A percentile compares a stretch with the other conserved stretches of the same genome.
These are phyloP conservation scores for Spodoptera litura DNA, from an alignment of 1,140 invertebrate species.

Conservation along the genomic window DNA sequence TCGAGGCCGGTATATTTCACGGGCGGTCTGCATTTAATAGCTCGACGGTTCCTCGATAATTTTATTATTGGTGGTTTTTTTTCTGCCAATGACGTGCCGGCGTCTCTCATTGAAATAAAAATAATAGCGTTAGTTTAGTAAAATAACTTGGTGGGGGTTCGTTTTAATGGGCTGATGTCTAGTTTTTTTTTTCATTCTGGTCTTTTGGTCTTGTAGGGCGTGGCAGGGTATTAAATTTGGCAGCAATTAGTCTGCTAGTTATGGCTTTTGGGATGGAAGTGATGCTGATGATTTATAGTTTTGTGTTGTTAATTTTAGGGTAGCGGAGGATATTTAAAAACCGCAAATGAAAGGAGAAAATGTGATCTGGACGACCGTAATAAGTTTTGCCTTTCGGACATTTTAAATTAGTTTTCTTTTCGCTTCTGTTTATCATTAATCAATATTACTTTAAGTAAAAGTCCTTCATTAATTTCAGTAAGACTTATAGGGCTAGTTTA, in stretches of 20 bases:
- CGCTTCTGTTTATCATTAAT: no score
- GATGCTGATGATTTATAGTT: conserved; percentile 8
- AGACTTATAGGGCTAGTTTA: not conserved
- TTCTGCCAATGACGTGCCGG: conserved; percentile 69
- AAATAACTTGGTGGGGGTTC: conserved; percentile 53
- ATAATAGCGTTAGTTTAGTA: conserved; percentile 67
- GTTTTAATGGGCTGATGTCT: conserved; percentile 50
- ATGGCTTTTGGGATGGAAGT: conserved; percentile 17
- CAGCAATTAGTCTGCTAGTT: conserved; percentile 37
- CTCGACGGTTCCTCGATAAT: conserved; percentile 79
- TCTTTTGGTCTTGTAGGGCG: conserved; percentile 21
- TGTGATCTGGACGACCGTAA: not conserved
- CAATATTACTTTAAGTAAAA: no score
- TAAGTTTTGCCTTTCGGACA: not conserved
- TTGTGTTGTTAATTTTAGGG: conserved; percentile 13
- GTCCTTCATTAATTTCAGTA: no score
- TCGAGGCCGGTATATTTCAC: conserved; percentile 74
- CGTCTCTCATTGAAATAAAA: conserved; percentile 70
- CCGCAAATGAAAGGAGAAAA: not conserved
- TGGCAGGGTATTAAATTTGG: conserved; percentile 26
- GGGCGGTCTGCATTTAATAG: conserved; percentile 83
- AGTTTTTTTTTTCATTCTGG: conserved; percentile 31
- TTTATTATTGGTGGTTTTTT: conserved; percentile 83
- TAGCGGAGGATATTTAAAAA: not conserved
- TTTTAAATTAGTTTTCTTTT: not conserved